phyloP scores from a whole-genome alignment of 2,797 vertebrate species.

The Potorous gilbertii region DNA sequence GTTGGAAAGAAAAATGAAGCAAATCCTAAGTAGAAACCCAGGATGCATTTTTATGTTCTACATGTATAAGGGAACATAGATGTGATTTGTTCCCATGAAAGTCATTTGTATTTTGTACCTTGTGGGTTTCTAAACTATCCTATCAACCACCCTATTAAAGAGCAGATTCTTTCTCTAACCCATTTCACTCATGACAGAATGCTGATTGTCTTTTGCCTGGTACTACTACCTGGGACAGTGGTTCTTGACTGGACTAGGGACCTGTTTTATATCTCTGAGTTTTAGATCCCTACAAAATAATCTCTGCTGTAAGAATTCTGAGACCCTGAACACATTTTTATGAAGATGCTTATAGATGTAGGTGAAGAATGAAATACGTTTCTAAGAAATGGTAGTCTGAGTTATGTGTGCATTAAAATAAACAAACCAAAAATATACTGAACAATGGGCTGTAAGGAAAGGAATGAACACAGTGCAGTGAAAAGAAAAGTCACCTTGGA shows the following conservation, averaged over 20 bases:
- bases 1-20: neutral
- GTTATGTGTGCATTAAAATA: neutral
- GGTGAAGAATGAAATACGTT: neutral
- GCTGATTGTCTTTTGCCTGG: neutral
- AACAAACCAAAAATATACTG: neutral
- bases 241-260: neutral
- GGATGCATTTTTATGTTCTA: neutral
- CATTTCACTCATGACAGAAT: neutral
- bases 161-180: neutral
- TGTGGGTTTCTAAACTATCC: neutral
- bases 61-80: neutral
- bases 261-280: neutral
- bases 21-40: neutral
- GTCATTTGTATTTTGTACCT: neutral
- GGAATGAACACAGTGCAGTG: neutral
- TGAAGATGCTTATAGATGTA: neutral
- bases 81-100: neutral
- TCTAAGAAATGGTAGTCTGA: neutral
- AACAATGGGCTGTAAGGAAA: neutral
- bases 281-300: neutral
- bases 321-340: neutral
- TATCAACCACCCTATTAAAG: neutral
- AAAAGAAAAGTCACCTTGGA: neutral
- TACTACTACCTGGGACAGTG: neutral
- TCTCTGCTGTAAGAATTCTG: neutral